phyloP scores from a whole-genome alignment of 1,140 invertebrate species.

The Brachionus asplanchnoidis region DNA sequence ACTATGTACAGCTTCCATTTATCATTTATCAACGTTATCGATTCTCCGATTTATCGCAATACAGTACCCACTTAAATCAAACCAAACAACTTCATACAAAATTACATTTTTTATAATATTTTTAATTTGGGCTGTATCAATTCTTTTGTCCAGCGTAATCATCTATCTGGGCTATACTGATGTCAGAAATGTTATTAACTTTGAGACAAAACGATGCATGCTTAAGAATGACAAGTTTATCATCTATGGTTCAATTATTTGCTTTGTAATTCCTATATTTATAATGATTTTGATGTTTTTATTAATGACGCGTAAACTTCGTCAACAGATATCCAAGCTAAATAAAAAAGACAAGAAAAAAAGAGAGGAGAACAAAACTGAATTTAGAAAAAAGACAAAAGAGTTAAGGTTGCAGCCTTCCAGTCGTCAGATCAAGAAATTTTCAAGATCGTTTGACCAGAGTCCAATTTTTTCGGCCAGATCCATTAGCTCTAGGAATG shows the following conservation, averaged over 20 bases:
- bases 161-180: background rate
- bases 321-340: background rate
- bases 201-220: slow-evolving; percentile 2
- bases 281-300: slow-evolving; percentile 31
- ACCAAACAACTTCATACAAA: background rate
- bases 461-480: background rate
- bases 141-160: slow-evolving; percentile 2
- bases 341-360: background rate
- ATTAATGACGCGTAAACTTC: background rate
- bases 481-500: background rate
- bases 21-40: slow-evolving; percentile 23
- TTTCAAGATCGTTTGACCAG: background rate
- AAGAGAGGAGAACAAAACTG: background rate
- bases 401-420: background rate
- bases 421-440: background rate
- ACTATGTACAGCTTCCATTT: slow-evolving; percentile 31
- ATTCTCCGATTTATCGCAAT: slow-evolving; percentile 36
- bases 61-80: slow-evolving; percentile 12
- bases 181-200: slow-evolving; percentile 5
- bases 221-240: slow-evolving; percentile 34
- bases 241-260: slow-evolving; percentile 37
- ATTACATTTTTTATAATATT: slow-evolving; percentile 33
- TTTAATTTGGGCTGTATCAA: slow-evolving; percentile 35
- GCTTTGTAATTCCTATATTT: slow-evolving; percentile 28
- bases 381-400: background rate